Percentiles rank a stretch among this genome's conserved stretches.
These are phyloP conservation scores for Torymus auratus DNA, from an alignment of 2,888 invertebrate genomes.

Conservation along the genomic window DNA sequence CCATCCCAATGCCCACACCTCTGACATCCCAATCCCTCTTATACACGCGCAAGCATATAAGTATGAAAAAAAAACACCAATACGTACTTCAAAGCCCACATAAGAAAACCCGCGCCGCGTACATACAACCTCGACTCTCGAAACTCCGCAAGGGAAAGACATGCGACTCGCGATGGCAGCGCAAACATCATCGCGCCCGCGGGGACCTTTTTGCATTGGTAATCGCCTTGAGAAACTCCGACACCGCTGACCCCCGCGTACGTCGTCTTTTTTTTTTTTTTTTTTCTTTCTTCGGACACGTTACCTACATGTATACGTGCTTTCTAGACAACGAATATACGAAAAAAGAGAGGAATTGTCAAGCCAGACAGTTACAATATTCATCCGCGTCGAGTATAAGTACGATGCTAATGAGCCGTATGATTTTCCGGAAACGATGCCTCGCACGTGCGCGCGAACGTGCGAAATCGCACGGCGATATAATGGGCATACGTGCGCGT, in stretches of 20 bases:
- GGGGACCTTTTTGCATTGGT: conserved; percentile 28
- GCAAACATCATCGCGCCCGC: background rate
- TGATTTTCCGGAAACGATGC: conserved; percentile 25
- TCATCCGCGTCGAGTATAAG: too few species aligned
- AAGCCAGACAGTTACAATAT: too few species aligned
- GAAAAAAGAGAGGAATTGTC: too few species aligned
- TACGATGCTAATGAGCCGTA: conserved; percentile 43
- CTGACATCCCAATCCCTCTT: too few species aligned
- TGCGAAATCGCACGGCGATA: conserved; percentile 35
- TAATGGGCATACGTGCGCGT: conserved; percentile 40
- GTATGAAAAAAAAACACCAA: too few species aligned
- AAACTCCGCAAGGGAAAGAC: background rate
- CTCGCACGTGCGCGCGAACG: conserved; percentile 4
- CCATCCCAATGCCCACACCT: too few species aligned
- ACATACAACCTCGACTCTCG: too few species aligned
- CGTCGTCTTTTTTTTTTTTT: conserved; percentile 19
- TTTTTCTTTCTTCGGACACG: too few species aligned
- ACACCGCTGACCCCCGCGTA: conserved; percentile 61
- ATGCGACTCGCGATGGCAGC: background rate
- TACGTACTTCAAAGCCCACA: too few species aligned
- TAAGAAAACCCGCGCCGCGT: too few species aligned
- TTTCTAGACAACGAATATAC: too few species aligned
- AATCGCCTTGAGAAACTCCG: conserved; percentile 63
- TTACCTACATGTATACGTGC: background rate
- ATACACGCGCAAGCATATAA: too few species aligned